A percentile compares a stretch with the other conserved stretches of the same genome.
These are phyloP conservation scores for Scomber scombrus DNA, from an alignment of 2,113 vertebrate species.

Conservation along the genomic window DNA sequence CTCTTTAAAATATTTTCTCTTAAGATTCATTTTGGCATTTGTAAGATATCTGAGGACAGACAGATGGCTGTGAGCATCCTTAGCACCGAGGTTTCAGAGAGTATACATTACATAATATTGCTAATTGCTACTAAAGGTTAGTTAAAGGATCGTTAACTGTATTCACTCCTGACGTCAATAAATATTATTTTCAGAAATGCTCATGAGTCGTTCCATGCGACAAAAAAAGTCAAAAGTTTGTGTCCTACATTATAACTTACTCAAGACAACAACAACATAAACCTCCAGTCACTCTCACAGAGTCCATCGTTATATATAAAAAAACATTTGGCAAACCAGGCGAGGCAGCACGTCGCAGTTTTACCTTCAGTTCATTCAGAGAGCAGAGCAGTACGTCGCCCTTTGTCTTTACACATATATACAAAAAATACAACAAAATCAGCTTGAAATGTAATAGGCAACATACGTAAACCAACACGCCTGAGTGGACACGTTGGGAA, in stretches of 20 bases:
- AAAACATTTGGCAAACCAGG: slow-evolving; percentile 82
- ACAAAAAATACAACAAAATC: slow-evolving; percentile 34
- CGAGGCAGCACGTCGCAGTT: slow-evolving; percentile 67
- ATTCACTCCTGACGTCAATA: slow-evolving; percentile 58
- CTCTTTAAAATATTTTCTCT: slow-evolving; percentile 25
- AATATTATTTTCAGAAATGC: slow-evolving; percentile 56
- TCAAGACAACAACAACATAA: slow-evolving; percentile 15
- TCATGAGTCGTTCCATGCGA: slow-evolving; percentile 1
- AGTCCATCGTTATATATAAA: slow-evolving; percentile 47
- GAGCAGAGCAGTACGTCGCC: slow-evolving; percentile 69
- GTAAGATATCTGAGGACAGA: slow-evolving; percentile 61
- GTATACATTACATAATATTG: slow-evolving; percentile 3
- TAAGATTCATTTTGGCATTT: slow-evolving; percentile 81
- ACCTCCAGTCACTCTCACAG: slow-evolving; percentile 39
- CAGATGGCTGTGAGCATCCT: slow-evolving; percentile 64
- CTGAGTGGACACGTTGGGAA: slow-evolving; percentile 6
- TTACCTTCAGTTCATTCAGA: slow-evolving; percentile 61
- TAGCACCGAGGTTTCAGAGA: slow-evolving; percentile 75
- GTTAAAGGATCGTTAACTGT: slow-evolving; percentile 24
- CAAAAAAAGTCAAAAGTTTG: slow-evolving; percentile 26
- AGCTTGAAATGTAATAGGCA: slow-evolving; percentile 43
- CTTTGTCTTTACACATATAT: slow-evolving; percentile 64
- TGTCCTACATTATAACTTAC: slow-evolving; percentile 41
- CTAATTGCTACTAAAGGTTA: background rate
- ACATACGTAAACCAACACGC: slow-evolving; percentile 40